phyloP scores from a whole-genome alignment of 1,140 invertebrate species.

The Oedothorax gibbosus region DNA sequence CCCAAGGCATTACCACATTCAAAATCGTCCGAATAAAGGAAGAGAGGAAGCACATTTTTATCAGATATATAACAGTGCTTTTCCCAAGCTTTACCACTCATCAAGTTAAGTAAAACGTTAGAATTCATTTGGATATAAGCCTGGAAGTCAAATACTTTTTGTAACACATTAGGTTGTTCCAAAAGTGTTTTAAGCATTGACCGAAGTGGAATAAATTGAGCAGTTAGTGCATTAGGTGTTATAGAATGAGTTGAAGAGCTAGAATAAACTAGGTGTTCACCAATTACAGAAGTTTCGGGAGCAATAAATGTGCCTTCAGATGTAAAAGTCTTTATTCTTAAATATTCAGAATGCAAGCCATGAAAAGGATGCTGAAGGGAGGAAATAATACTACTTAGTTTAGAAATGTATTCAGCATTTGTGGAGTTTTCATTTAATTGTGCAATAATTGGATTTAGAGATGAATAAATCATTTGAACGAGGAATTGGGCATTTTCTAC shows the following conservation, averaged over 20 bases:
- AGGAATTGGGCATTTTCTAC: too few species aligned
- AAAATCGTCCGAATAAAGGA: not conserved
- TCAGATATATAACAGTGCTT: not conserved
- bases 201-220: constrained; percentile 17
- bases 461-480: not conserved
- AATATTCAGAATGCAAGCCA: too few species aligned
- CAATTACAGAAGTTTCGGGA: not conserved
- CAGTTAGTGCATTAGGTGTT: constrained; percentile 6
- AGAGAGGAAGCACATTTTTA: not conserved
- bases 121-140: not conserved
- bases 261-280: not conserved
- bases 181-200: too few species aligned
- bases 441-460: not conserved
- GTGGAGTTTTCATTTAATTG: too few species aligned
- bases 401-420: too few species aligned
- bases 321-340: not conserved
- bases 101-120: constrained; percentile 6
- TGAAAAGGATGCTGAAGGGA: not conserved
- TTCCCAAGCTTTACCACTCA: too few species aligned
- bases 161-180: constrained; percentile 1
- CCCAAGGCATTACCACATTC: too few species aligned
- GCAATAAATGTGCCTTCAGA: not conserved
- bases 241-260: not conserved
- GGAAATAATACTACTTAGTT: constrained; percentile 4
- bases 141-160: not conserved